A percentile compares a stretch with the other conserved stretches of the same genome.
These are phyloP conservation scores for Aleiodes alternator DNA, from an alignment of 2,888 invertebrate genomes.

Conservation along the genomic window DNA sequence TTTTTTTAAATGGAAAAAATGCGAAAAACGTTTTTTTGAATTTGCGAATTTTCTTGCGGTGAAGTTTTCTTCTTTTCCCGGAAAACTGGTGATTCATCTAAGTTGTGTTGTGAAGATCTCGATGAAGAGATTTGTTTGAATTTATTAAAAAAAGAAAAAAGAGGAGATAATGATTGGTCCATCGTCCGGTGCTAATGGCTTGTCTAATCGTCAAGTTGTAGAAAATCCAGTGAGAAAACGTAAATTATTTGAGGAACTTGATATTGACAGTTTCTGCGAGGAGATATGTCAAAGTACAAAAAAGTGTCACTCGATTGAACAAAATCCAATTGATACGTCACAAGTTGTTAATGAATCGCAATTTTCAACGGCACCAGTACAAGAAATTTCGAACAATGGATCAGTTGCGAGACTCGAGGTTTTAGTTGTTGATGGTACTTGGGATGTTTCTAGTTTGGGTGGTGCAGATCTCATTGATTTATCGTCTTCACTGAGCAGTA, in stretches of 20 bases:
- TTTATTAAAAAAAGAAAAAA: neutral
- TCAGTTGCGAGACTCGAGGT: slow-evolving; percentile 70
- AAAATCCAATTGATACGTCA: slow-evolving; percentile 55
- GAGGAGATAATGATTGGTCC: slow-evolving; percentile 70
- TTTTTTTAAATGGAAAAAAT: too few relatives aligned
- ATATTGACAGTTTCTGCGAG: slow-evolving; percentile 70
- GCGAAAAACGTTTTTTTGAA: too few relatives aligned
- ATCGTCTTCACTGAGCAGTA: slow-evolving; percentile 45
- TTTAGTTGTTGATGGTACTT: slow-evolving; percentile 70
- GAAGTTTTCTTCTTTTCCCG: too few relatives aligned
- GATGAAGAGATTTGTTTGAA: slow-evolving; percentile 15
- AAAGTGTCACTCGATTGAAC: slow-evolving; percentile 60
- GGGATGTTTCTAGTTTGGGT: slow-evolving; percentile 59
- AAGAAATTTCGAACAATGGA: slow-evolving; percentile 54
- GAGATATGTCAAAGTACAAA: slow-evolving; percentile 65
- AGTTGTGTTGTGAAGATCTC: neutral
- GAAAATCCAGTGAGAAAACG: slow-evolving; percentile 64
- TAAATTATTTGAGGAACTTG: slow-evolving; percentile 69
- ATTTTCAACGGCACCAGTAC: slow-evolving; percentile 53
- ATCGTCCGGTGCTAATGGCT: slow-evolving; percentile 64
- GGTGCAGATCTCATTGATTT: slow-evolving; percentile 54
- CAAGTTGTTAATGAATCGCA: slow-evolving; percentile 46
- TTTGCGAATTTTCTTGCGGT: too few relatives aligned
- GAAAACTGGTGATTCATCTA: slow-evolving; percentile 1
- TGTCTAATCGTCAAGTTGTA: slow-evolving; percentile 58